phyloP scores from a whole-genome alignment of 2,888 invertebrate species.

The Cacoxenus indagator region DNA sequence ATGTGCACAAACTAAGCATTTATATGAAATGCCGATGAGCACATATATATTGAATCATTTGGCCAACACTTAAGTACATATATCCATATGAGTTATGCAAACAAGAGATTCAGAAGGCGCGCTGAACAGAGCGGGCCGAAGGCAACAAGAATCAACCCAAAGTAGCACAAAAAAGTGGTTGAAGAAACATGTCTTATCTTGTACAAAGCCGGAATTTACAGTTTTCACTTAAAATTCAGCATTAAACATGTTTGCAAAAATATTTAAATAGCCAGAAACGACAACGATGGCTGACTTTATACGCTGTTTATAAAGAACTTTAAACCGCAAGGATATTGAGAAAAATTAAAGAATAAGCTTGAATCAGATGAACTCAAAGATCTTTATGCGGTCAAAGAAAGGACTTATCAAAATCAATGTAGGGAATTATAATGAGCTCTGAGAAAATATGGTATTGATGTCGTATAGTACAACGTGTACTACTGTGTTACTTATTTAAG shows the following conservation, averaged over 20 bases:
- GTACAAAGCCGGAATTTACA: background rate
- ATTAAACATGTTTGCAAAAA: background rate
- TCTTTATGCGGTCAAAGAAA: too few species aligned
- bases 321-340: too few species aligned
- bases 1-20: background rate
- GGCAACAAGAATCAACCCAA: background rate
- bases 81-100: background rate
- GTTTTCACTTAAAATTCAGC: background rate
- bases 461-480: too few species aligned
- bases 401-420: too few species aligned
- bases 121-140: background rate
- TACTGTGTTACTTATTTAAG: too few species aligned
- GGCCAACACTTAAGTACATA: background rate
- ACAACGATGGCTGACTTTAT: background rate
- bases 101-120: background rate
- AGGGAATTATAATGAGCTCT: too few species aligned
- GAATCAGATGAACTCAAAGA: too few species aligned
- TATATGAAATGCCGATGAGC: slow-evolving; percentile 1
- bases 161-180: background rate
- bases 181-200: background rate
- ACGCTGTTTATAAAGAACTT: too few species aligned
- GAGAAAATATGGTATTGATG: too few species aligned
- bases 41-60: background rate
- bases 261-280: background rate
- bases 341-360: too few species aligned